Conservation (phyloP, 2,888 invertebrate genomes). For the Mesorhabditis belari region DNA sequence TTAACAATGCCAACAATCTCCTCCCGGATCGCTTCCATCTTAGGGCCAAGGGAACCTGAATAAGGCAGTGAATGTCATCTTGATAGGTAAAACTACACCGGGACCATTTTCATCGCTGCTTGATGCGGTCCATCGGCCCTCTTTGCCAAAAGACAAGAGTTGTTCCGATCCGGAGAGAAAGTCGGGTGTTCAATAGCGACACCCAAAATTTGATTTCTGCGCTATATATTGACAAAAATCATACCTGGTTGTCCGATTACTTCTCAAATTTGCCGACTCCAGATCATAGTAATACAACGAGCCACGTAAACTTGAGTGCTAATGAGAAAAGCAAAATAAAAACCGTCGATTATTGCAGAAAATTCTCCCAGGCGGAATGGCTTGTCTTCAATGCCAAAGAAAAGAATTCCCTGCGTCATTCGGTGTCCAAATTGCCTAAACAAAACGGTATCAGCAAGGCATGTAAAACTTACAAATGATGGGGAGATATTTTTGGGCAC, state of each 20-base stretch:
- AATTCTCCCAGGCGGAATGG: conserved; percentile 42
- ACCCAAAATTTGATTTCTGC: too few species aligned
- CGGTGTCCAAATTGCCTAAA: conserved; percentile 44
- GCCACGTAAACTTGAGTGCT: conserved; percentile 32
- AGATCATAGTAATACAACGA: conserved; percentile 41
- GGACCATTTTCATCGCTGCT: conserved; percentile 28
- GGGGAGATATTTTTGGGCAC: conserved; percentile 39
- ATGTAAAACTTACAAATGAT: conserved; percentile 16
- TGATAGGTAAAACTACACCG: conserved; percentile 3
- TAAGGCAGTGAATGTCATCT: neutral
- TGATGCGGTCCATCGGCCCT: conserved; percentile 43
- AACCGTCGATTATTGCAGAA: conserved; percentile 43
- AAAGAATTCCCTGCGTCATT: conserved; percentile 47
- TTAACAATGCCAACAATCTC: conserved; percentile 28
- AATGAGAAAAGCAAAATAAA: neutral
- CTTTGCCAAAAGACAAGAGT: conserved; percentile 25
- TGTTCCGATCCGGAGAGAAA: conserved; percentile 38
- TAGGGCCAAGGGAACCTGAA: conserved; percentile 28
- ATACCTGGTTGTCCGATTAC: conserved; percentile 15
- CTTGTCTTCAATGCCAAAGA: conserved; percentile 38
- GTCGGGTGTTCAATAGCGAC: conserved; percentile 21
- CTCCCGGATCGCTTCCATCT: conserved; percentile 5
- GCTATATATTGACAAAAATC: too few species aligned
- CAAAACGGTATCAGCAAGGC: neutral
- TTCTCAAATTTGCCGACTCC: conserved; percentile 18